Conservation (phyloP, 1,140 invertebrate genomes). For the Lasioglossum albipes region DNA sequence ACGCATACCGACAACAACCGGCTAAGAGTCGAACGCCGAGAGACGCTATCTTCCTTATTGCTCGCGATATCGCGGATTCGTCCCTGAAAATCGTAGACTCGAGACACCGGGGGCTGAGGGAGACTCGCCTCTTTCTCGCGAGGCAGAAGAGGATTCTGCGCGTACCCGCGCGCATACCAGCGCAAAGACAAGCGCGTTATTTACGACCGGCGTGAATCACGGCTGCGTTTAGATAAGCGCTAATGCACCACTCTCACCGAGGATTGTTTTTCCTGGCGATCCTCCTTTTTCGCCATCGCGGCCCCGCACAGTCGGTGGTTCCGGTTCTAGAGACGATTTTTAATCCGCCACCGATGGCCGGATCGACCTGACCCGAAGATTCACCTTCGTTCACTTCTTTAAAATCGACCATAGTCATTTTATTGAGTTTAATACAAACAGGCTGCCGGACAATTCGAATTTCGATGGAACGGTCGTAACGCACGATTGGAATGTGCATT, state of each 20-base stretch:
- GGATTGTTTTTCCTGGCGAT: conserved; percentile 26
- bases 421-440: too few species aligned
- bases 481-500: too few species aligned
- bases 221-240: conserved; percentile 42
- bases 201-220: conserved; percentile 52
- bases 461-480: too few species aligned
- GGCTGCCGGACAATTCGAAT: too few species aligned
- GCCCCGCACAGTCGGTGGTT: neutral
- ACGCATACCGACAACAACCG: too few species aligned
- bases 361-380: too few species aligned
- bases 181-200: conserved; percentile 42
- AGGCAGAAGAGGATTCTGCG: neutral
- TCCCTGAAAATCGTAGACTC: too few species aligned
- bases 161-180: conserved; percentile 49
- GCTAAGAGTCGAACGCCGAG: neutral
- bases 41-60: conserved; percentile 36
- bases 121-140: neutral
- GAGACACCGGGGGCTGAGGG: conserved; percentile 1
- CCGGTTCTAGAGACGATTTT: neutral
- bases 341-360: too few species aligned
- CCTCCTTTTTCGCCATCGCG: neutral
- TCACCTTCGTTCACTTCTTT: too few species aligned
- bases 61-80: neutral
- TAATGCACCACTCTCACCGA: conserved; percentile 43
- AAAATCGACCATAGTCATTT: too few species aligned